Evolutionary conservation across 2,888 invertebrate species (phyloP).

Genomic region (Drosophila villosipedis): DNA sequence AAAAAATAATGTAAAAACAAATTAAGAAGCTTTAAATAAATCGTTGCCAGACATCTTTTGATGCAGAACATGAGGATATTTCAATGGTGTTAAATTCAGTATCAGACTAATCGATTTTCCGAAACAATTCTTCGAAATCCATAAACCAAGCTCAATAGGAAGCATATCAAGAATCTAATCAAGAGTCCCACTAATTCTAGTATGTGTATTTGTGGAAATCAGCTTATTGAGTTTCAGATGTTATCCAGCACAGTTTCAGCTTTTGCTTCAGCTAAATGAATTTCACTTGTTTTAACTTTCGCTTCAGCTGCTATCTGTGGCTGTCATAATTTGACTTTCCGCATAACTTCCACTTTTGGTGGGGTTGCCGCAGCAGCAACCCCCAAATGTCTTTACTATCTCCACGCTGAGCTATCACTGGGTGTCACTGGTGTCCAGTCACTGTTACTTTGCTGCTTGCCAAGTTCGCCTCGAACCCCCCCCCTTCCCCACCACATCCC

Average conservation of each 20-base stretch:
- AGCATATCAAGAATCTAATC: not conserved
- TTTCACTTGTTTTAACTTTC: conserved; percentile 12
- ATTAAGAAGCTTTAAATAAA: conserved; percentile 8
- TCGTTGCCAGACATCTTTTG: not conserved
- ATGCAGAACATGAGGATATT: not conserved
- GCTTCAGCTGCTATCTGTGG: conserved; percentile 29
- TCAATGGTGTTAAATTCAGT: not conserved
- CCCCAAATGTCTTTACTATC: conserved; percentile 34
- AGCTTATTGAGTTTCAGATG: conserved; percentile 4
- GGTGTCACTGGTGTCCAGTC: conserved; percentile 40
- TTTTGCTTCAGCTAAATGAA: conserved; percentile 2
- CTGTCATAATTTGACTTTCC: conserved; percentile 39
- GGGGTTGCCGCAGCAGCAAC: not conserved
- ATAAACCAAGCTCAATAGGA: not conserved
- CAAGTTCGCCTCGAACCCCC: accelerated
- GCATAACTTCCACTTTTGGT: conserved; percentile 36
- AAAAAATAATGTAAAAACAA: conserved; percentile 2
- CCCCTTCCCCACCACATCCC: too few relatives aligned
- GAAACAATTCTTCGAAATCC: not conserved
- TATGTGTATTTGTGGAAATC: not conserved
- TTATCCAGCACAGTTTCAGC: conserved; percentile 12
- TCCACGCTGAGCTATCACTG: conserved; percentile 41
- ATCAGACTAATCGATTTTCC: not conserved
- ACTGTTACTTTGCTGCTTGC: conserved; percentile 11
- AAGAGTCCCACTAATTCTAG: not conserved